Conservation (phyloP, 2,113 vertebrate species). For the Pteropus alecto region DNA sequence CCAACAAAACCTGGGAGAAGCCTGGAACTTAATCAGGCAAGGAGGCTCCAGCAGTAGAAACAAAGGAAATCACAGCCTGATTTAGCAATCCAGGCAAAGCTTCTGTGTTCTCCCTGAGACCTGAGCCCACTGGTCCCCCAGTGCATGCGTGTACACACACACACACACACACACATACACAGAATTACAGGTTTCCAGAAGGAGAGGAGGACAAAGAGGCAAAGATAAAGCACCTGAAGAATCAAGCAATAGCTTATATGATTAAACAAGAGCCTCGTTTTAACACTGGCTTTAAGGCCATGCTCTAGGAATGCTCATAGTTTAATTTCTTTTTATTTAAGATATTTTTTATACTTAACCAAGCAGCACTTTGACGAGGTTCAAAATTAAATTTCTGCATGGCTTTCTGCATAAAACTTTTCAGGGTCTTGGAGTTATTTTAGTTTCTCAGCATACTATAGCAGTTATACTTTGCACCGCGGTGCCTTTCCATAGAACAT, state of each 20-base stretch:
- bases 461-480: neutral
- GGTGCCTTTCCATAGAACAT: neutral
- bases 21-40: constrained; percentile 85
- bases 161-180: neutral
- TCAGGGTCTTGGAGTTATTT: neutral
- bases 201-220: neutral
- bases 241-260: neutral
- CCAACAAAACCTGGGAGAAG: constrained; percentile 85
- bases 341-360: neutral
- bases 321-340: neutral
- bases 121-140: neutral
- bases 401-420: neutral
- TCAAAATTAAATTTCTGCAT: neutral
- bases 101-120: constrained; percentile 1
- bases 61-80: constrained; percentile 83
- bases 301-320: neutral
- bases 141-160: rapidly evolving
- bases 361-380: neutral
- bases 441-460: neutral
- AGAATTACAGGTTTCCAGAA: neutral
- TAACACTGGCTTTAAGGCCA: neutral
- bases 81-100: constrained; percentile 68
- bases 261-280: neutral
- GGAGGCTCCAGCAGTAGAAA: constrained; percentile 79
- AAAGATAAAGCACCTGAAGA: neutral